These are phyloP conservation scores for Cyphomyrmex costatus DNA, from an alignment of 1,140 invertebrate species.

Conservation along the genomic window DNA sequence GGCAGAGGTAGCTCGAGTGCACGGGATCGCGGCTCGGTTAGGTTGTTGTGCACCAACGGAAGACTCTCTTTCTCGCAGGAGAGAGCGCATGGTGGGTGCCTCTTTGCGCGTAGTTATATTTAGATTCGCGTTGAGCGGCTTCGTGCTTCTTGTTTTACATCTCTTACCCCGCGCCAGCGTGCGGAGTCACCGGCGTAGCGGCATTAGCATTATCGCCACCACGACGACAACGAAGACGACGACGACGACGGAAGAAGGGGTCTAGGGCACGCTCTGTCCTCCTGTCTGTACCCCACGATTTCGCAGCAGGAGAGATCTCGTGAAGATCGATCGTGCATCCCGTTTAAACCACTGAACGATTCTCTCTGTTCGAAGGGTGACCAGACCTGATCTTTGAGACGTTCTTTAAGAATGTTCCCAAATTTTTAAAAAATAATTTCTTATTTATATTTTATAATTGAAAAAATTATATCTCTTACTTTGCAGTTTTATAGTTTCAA, in stretches of 20 bases:
- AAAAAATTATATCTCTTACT: neutral
- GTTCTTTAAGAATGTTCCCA: neutral
- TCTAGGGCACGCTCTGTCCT: neutral
- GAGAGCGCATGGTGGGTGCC: constrained; percentile 72
- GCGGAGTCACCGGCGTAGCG: constrained; percentile 60
- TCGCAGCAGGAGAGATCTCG: constrained; percentile 68
- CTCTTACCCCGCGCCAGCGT: constrained; percentile 52
- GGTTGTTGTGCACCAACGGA: constrained; percentile 60
- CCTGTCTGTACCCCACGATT: constrained; percentile 48
- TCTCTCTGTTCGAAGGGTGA: neutral
- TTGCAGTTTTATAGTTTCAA: neutral
- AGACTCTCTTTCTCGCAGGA: constrained; percentile 44
- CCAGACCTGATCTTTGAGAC: neutral
- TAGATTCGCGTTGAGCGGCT: constrained; percentile 78
- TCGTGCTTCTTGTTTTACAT: constrained; percentile 82
- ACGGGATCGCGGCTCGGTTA: constrained; percentile 70
- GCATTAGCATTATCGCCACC: constrained; percentile 54
- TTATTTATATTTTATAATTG: neutral
- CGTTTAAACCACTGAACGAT: constrained; percentile 35
- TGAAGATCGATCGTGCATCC: constrained; percentile 53
- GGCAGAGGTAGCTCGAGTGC: constrained; percentile 73
- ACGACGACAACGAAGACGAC: constrained; percentile 25
- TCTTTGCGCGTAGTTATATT: constrained; percentile 79
- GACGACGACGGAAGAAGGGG: constrained; percentile 12
- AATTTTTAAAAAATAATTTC: neutral